Evolutionary conservation across 2,888 invertebrate genomes (phyloP).

Genomic region (Drosophila eohydei): DNA sequence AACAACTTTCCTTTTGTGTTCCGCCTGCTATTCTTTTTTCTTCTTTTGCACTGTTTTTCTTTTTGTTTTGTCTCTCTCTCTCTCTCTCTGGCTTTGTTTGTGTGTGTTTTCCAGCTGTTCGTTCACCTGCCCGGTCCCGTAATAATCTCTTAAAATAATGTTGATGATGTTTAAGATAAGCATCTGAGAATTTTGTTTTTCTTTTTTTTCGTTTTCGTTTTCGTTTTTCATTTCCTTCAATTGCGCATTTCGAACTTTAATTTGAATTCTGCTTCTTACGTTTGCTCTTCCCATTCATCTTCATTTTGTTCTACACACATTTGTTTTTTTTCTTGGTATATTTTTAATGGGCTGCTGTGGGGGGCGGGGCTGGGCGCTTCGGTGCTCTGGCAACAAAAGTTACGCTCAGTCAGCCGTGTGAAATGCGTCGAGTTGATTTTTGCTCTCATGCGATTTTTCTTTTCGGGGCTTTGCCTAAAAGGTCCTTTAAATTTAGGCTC

Average conservation of each 20-base stretch:
- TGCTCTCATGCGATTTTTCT: slow-evolving; percentile 48
- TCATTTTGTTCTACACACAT: slow-evolving; percentile 18
- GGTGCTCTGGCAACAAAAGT: slow-evolving; percentile 55
- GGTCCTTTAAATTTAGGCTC: slow-evolving; percentile 42
- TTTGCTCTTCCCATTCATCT: slow-evolving; percentile 24
- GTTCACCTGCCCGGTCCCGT: slow-evolving; percentile 46
- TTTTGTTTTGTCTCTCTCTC: neutral
- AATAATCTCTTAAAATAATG: slow-evolving; percentile 36
- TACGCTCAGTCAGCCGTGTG: slow-evolving; percentile 66
- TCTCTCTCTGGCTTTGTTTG: neutral
- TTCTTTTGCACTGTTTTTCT: slow-evolving; percentile 6
- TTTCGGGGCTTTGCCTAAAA: slow-evolving; percentile 22
- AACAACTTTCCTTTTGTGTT: slow-evolving; percentile 37
- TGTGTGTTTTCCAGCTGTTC: slow-evolving; percentile 45
- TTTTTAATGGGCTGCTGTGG: neutral
- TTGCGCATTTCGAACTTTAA: slow-evolving; percentile 50
- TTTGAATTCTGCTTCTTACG: slow-evolving; percentile 44
- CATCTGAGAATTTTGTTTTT: slow-evolving; percentile 42
- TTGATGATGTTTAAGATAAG: slow-evolving; percentile 54
- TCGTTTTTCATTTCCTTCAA: slow-evolving; percentile 40
- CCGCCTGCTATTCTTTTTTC: slow-evolving; percentile 6
- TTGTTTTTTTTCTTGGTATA: slow-evolving; percentile 14
- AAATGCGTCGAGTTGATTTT: slow-evolving; percentile 74
- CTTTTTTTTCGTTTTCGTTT: neutral
- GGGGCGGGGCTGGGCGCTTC: neutral